Evolutionary conservation across 35 echinoderm and acorn worm genomes (phyloP), one percentile per base, ranked within the genome.

Genomic region (Eucidaris tribuloides): DNA sequence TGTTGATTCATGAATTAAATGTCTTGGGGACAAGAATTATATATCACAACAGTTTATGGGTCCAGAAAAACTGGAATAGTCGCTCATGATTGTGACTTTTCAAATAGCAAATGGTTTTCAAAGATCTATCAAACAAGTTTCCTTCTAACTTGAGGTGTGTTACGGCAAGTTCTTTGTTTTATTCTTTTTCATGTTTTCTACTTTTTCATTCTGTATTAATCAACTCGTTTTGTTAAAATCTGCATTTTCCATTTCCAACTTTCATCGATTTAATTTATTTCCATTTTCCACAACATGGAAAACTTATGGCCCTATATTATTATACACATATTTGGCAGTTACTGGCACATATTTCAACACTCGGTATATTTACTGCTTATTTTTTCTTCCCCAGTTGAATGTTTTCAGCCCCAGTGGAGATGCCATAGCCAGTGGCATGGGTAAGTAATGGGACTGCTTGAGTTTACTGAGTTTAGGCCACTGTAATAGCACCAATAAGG

Each of bases 391-490:
- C 13, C 46, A 92, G 90, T 24, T 92, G 39, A 87, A 87, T 80
- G 46, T 76, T 35, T 92, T 92, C 65, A 82, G 38, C 59, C 59
- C 59, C 24, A 58, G 20, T 44, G 84, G 84, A 13, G 79, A 87
- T 65, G 41, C 62, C n/a, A 37, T 92, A 29, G 90, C 84, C 11
- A 76, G 84, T 45, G 90, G 77, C 9, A 92, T 92, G 90, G 90
- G 90, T 92, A 80, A 82, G 90, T 58, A 58, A 58, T 15, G 28
- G 4, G 0, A 22, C 4, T 58, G 17, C 19, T 58, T 58, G 4
- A 58, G 20, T 58, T 1, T 22, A 58, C 28, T 57, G 27, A n/a
- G 27, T 57, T 58, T 0, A 58, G 28, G 55, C 4, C 55, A 58
- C 28, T 57, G 4, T 6, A 4, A 22, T 2, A 7, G 55, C 28